Evolutionary conservation across 2,113 vertebrate genomes (phyloP).

Genomic region (Sula dactylatra): DNA sequence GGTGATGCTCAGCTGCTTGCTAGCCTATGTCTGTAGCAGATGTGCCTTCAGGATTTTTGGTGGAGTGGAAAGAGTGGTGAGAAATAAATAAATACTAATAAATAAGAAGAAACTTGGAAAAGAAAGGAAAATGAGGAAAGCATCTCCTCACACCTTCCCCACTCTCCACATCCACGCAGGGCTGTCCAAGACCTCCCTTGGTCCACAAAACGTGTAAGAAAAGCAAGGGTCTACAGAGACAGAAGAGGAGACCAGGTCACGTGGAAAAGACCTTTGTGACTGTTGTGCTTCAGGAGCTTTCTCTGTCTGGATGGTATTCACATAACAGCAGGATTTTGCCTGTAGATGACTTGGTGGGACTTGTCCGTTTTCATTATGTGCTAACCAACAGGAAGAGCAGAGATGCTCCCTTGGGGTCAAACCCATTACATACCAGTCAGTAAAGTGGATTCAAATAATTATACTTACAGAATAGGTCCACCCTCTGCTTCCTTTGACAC

Average conservation of each 20-base stretch:
- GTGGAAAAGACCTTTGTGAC: neutral
- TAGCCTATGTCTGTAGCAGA: neutral
- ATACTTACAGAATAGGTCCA: neutral
- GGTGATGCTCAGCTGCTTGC: neutral
- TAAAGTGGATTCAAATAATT: neutral
- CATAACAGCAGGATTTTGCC: neutral
- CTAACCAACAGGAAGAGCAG: neutral
- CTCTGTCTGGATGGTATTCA: neutral
- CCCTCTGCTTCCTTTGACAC: neutral
- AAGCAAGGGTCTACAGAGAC: neutral
- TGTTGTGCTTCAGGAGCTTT: neutral
- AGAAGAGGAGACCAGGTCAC: neutral
- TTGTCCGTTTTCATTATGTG: neutral
- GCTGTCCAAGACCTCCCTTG: neutral
- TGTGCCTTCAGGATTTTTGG: neutral
- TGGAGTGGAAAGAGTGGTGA: neutral
- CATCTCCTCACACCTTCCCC: neutral
- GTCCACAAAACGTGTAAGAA: neutral
- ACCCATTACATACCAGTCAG: neutral
- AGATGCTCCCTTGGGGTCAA: neutral
- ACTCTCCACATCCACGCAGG: neutral
- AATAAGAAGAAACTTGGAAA: slow-evolving; percentile 31
- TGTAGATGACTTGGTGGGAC: neutral
- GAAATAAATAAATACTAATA: slow-evolving; percentile 71
- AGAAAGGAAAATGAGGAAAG: neutral